These are phyloP conservation scores for Zygaena filipendulae DNA, from an alignment of 2,888 invertebrate species.

Conservation along the genomic window DNA sequence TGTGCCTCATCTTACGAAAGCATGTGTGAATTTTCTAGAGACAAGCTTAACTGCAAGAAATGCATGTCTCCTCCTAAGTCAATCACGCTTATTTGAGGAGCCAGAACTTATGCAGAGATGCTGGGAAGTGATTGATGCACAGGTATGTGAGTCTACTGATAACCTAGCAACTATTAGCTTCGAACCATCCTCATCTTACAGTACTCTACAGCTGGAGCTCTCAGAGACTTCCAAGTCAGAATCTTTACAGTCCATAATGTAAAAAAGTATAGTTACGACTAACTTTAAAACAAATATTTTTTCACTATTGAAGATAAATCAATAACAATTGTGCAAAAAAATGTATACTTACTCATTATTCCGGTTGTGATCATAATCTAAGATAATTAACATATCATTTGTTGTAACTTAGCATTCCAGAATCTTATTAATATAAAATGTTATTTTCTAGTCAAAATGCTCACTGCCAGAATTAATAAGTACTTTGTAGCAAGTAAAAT, in stretches of 20 bases:
- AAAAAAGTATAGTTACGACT: too few species aligned
- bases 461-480: too few species aligned
- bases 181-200: conserved; percentile 51
- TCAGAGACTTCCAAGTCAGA: conserved; percentile 50
- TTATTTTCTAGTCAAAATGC: conserved; percentile 21
- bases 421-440: conserved; percentile 2
- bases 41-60: conserved; percentile 96
- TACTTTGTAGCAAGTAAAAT: too few species aligned
- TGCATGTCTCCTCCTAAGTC: conserved; percentile 94
- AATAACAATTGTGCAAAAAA: too few species aligned
- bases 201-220: conserved; percentile 50
- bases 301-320: too few species aligned
- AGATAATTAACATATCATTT: too few species aligned
- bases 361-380: conserved; percentile 56
- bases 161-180: conserved; percentile 54
- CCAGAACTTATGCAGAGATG: conserved; percentile 96
- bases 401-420: too few species aligned
- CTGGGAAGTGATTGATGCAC: conserved; percentile 98
- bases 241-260: conserved; percentile 47
- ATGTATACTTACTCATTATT: conserved; percentile 32
- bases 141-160: conserved; percentile 75
- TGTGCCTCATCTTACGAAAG: conserved; percentile 92
- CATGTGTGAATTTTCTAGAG: conserved; percentile 95
- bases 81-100: conserved; percentile 95
- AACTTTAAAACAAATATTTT: too few species aligned